phyloP scores from a whole-genome alignment of 2,113 vertebrate genomes.

The Bagarius yarrelli region DNA sequence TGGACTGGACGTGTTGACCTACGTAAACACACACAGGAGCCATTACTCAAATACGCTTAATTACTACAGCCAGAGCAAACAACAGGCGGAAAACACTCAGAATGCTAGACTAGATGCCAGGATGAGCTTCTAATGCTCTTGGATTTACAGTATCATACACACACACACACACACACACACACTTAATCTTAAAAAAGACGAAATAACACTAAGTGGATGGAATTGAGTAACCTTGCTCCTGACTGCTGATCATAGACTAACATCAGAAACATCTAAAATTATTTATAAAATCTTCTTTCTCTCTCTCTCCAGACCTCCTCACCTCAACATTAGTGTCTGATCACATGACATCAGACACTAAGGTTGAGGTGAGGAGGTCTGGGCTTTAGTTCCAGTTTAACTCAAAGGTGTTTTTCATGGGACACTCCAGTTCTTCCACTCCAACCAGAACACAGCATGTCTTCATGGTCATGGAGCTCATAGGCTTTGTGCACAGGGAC shows the following conservation, averaged over 20 bases:
- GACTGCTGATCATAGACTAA: neutral
- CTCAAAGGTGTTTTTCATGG: too few relatives aligned
- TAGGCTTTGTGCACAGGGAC: too few relatives aligned
- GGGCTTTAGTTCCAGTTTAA: too few relatives aligned
- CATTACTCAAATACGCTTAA: slow-evolving; percentile 42
- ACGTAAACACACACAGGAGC: slow-evolving; percentile 29
- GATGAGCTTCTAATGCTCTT: neutral
- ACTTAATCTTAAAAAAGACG: neutral
- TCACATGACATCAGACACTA: too few relatives aligned
- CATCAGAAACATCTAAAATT: too few relatives aligned
- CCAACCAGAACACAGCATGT: too few relatives aligned
- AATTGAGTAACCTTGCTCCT: neutral
- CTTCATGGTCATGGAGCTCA: too few relatives aligned
- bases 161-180: neutral
- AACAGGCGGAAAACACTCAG: neutral
- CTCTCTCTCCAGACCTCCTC: too few relatives aligned
- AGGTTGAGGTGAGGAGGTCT: too few relatives aligned
- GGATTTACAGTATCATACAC: neutral
- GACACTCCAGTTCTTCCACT: too few relatives aligned
- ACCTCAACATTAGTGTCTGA: too few relatives aligned
- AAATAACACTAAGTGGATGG: neutral
- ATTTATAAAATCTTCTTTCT: too few relatives aligned
- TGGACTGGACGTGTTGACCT: slow-evolving; percentile 22
- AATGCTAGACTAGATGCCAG: neutral
- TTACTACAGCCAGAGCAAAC: slow-evolving; percentile 37